Base-by-base conservation (phyloP, 2,113 vertebrate species). In the Mystacornis crossleyi region DNA sequence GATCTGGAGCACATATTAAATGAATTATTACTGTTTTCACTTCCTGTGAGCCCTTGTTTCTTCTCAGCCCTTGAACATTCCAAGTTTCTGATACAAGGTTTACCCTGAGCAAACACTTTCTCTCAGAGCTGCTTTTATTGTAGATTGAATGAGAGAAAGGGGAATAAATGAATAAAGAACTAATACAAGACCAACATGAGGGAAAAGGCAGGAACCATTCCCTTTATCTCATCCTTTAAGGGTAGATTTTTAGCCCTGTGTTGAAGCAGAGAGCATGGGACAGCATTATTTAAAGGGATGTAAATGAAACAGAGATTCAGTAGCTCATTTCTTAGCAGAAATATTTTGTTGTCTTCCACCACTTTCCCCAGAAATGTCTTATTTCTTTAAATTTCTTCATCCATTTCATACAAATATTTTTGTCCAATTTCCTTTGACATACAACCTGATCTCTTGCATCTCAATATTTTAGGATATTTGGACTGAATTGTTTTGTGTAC, bases 21-120 rank as follows among this genome's bases (percentile, higher is more conserved):
- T 81, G 69, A 95, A 74, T 93, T 93, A 92, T 86, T 90, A 70
- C 85, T 90, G 51, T 95, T 96, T 93, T 95, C 50, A 43, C 38
- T 90, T 92, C 72, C 64, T 92, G 4, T 54, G 71, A 78, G 82
- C 90, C 58, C 10, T 89, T 17, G 0, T 83, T 92, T 90, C 80
- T 77, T 71, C 70, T 77, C 89, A 96, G 38, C 47, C 19, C n/a
- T 74, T n/a, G 54, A 84, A 77, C 34, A 40, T 67, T 58, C 58
- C 23, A 45, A 36, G 33, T 80, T 93, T 73, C 51, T 86, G 64
- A 72, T 60, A 60, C 33, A 53, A 83, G 57, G 50, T 90, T 94
- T 95, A 71, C 64, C 92, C 79, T 83, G 60, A 88, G 74, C 58
- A 96, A 96, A 90, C 51, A 48, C n/a, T 50, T 77, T 66, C 42